Percentiles rank a stretch among this genome's conserved stretches.
phyloP scores from a whole-genome alignment of 2,797 vertebrate genomes.

The Molothrus ater region DNA sequence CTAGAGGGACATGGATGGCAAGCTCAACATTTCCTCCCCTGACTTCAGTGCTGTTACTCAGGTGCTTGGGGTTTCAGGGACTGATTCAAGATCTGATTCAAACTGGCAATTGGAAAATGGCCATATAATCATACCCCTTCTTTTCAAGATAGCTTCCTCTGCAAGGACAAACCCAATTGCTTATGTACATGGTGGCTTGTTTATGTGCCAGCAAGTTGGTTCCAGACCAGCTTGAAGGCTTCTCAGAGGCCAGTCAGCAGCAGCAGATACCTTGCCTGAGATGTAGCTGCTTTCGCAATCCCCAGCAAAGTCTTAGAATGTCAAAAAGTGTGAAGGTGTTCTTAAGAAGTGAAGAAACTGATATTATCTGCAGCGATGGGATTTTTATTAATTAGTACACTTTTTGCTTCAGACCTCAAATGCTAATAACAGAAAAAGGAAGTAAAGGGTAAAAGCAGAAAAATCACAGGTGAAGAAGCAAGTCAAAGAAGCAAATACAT shows the following conservation, averaged over 20 bases:
- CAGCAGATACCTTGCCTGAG: neutral
- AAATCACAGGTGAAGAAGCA: conserved; percentile 3
- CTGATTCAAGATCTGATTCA: neutral
- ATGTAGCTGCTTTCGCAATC: neutral
- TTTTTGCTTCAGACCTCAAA: neutral
- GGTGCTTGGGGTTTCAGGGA: neutral
- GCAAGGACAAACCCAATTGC: neutral
- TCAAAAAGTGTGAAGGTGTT: neutral
- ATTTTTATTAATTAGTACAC: neutral
- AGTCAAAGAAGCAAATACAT: neutral
- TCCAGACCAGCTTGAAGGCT: neutral
- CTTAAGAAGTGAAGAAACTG: neutral
- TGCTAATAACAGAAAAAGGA: neutral
- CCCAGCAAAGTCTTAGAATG: neutral
- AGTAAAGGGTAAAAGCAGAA: neutral
- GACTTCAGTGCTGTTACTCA: neutral
- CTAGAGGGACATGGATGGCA: neutral
- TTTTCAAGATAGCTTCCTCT: neutral
- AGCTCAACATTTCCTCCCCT: neutral
- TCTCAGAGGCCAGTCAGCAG: neutral
- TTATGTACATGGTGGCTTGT: neutral
- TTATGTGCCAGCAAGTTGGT: neutral
- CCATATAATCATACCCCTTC: neutral
- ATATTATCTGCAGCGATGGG: neutral
- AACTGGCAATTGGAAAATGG: neutral